Percentiles rank a stretch among this genome's conserved stretches.
Conservation (phyloP, 1,140 invertebrate genomes). For the Subanguina moxae region DNA sequence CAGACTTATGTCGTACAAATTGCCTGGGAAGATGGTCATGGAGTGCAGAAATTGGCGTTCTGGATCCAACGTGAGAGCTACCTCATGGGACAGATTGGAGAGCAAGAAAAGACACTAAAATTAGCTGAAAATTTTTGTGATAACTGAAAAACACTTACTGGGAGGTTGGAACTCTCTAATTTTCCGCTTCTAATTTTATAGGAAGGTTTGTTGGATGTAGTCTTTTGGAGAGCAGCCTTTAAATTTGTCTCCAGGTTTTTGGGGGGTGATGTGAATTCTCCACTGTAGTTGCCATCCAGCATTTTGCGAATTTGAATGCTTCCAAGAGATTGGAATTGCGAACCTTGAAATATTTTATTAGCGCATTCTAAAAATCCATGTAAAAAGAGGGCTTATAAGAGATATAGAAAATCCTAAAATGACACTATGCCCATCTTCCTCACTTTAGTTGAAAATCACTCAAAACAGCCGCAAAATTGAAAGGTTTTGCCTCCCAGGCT, state of each 20-base stretch:
- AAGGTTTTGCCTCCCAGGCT: no score
- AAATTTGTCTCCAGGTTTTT: background rate
- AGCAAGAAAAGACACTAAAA: slow-evolving; percentile 42
- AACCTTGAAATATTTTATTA: background rate
- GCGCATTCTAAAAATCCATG: background rate
- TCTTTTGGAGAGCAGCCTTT: background rate
- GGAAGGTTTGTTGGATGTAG: background rate
- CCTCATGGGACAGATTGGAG: slow-evolving; percentile 45
- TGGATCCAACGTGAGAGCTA: slow-evolving; percentile 48
- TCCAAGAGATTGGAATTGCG: slow-evolving; percentile 19
- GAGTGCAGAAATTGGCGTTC: slow-evolving; percentile 42
- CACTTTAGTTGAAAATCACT: no score
- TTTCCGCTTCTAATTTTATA: slow-evolving; percentile 26
- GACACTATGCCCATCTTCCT: no score
- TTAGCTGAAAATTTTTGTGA: background rate
- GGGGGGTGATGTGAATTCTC: slow-evolving; percentile 13
- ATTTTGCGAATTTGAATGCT: slow-evolving; percentile 11
- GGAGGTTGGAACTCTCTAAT: slow-evolving; percentile 12
- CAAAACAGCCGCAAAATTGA: no score
- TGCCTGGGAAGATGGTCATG: slow-evolving; percentile 49
- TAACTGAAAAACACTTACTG: slow-evolving; percentile 17
- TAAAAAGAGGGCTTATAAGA: no score
- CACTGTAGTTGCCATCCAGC: slow-evolving; percentile 38
- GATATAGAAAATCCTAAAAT: no score
- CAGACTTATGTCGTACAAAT: slow-evolving; percentile 32